A percentile compares a stretch with the other conserved stretches of the same genome.
These are phyloP conservation scores for Jordanella pulchra DNA, from an alignment of 2,797 vertebrate species.

Conservation along the genomic window DNA sequence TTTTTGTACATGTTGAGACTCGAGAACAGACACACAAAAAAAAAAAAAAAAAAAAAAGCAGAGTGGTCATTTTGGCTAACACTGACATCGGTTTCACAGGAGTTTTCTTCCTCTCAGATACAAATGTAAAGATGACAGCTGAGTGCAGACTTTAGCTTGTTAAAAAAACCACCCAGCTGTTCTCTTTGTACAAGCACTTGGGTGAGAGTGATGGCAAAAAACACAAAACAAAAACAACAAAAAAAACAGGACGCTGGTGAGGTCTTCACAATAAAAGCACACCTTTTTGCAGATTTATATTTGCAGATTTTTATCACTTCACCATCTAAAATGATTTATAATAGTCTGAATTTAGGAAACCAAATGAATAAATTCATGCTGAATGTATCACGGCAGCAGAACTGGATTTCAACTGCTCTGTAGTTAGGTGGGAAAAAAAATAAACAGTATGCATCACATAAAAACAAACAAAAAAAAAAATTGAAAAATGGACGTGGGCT, in stretches of 20 bases:
- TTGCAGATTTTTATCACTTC: constrained; percentile 73
- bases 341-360: constrained; percentile 44
- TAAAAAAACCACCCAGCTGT: constrained; percentile 57
- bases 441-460: constrained; percentile 35
- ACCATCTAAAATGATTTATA: constrained; percentile 37
- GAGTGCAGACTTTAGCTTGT: constrained; percentile 53
- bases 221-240: too few species aligned
- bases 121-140: constrained; percentile 64
- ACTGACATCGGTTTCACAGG: constrained; percentile 75
- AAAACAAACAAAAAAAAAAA: constrained; percentile 14
- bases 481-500: background rate
- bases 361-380: constrained; percentile 19
- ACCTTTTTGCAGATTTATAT: constrained; percentile 81
- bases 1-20: constrained; percentile 57
- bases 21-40: constrained; percentile 57
- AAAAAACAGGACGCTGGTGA: constrained; percentile 62
- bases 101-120: constrained; percentile 55
- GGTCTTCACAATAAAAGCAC: constrained; percentile 49
- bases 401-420: constrained; percentile 68
- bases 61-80: constrained; percentile 80
- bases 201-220: constrained; percentile 80
- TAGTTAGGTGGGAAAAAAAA: constrained; percentile 32
- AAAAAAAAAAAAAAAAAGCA: constrained; percentile 77
- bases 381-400: constrained; percentile 45
- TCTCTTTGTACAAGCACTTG: constrained; percentile 84